Base-by-base conservation (phyloP, 2,113 vertebrate genomes). In the Anguilla rostrata region DNA sequence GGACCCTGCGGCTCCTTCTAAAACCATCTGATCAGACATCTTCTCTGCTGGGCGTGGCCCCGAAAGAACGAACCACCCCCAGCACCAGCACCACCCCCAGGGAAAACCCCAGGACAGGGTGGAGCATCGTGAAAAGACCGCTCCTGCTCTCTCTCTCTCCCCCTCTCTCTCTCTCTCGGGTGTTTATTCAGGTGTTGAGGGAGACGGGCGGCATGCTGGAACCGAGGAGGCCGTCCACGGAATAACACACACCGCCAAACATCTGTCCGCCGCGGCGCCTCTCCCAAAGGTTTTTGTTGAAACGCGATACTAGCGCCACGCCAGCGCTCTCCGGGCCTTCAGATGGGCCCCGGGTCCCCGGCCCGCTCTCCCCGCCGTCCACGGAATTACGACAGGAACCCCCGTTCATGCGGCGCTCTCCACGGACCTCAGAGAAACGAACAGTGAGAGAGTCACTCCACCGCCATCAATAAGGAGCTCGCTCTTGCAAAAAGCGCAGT, bases 101-200 rank as follows among this genome's bases (percentile, higher is more conserved):
- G 7, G 49, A 53, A 53, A 26, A 78, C 15, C 7, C 71, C 39
- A 81, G 39, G 16, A 26, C 46, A 57, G 49, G 43, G n/a, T 43
- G 82, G 22, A 56, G 49, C 12, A 0, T 7, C 1, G 3, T 6
- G n/a, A 22, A 56, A 6, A 57, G 46, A 57, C 57, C 79, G 6
- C n/a, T 84, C 87, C 78, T 84, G 49, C 83, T 75, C 85, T 53
- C 89, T 66, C 81, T 66, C 39, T 87, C 88, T 89, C 82, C 89
- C 83, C 12, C 83, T 84, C 34, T 80, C 80, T 80, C 82, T 57
- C n/a, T 79, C 60, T 85, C 79, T 86, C 80, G 86, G 87, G 84
- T 92, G 93, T 94, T 95, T 90, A 90, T 94, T 95, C 94, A 91
- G 90, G 87, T 92, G 91, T 90, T 90, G 29, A 43, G 60, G 29